Evolutionary conservation across 2,113 vertebrate species (phyloP).

Genomic region (Hemichromis elongatus): DNA sequence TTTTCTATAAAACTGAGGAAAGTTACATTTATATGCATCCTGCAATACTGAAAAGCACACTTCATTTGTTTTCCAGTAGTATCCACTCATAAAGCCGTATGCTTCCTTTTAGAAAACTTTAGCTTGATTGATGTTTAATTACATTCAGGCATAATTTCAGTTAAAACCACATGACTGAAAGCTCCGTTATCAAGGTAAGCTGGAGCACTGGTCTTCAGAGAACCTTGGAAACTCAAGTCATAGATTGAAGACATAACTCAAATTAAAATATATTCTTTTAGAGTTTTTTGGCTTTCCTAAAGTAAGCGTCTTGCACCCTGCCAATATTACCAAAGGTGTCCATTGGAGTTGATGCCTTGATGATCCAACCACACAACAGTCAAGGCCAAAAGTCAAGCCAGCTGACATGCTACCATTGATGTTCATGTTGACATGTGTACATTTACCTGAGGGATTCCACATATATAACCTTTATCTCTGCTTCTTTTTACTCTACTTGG

Average conservation of each 20-base stretch:
- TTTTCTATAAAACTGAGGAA: background rate
- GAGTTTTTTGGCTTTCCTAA: background rate
- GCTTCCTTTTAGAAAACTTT: background rate
- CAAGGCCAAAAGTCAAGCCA: background rate
- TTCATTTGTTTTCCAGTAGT: background rate
- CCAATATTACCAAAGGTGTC: background rate
- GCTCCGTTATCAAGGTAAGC: background rate
- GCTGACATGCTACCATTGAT: background rate
- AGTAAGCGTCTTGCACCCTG: background rate
- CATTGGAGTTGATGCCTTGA: background rate
- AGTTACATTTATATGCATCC: background rate
- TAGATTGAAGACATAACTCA: background rate
- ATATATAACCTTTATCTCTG: background rate
- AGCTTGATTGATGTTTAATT: background rate
- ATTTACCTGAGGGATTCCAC: background rate
- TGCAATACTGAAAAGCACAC: background rate
- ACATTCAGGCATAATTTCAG: background rate
- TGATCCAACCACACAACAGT: background rate
- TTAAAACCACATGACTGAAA: background rate
- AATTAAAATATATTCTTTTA: background rate
- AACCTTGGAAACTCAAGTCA: background rate
- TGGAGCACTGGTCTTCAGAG: background rate
- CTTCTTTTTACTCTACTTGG: background rate
- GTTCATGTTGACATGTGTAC: background rate
- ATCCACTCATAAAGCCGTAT: background rate